A percentile compares a stretch with the other conserved stretches of the same genome.
Conservation (phyloP, 64 coral and sea anemone genomes). For the Astreopora myriophthalma region DNA sequence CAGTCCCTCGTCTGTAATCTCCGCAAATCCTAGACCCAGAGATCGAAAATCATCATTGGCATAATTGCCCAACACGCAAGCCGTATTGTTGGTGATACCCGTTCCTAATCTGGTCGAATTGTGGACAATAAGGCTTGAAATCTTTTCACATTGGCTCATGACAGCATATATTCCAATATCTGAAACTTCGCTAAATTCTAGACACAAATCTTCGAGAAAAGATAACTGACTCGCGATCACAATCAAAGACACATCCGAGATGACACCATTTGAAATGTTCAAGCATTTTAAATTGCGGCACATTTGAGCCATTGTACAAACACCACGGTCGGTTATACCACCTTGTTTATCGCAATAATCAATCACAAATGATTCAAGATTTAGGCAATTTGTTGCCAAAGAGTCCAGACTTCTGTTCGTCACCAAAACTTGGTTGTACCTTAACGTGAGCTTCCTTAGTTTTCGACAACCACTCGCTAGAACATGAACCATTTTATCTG, state of each 20-base stretch:
- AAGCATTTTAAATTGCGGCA: slow-evolving; percentile 79
- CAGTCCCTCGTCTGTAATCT: slow-evolving; percentile 85
- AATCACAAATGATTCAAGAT: slow-evolving; percentile 79
- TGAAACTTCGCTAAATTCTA: slow-evolving; percentile 88
- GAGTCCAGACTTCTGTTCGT: slow-evolving; percentile 74
- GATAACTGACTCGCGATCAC: slow-evolving; percentile 79
- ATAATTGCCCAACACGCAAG: slow-evolving; percentile 84
- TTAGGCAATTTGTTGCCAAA: slow-evolving; percentile 76
- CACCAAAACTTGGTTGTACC: slow-evolving; percentile 88
- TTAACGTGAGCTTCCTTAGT: slow-evolving; percentile 71
- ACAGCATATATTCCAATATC: slow-evolving; percentile 85
- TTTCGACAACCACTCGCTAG: slow-evolving; percentile 75
- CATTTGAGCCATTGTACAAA: slow-evolving; percentile 82
- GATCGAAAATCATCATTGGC: slow-evolving; percentile 80
- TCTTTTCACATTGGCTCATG: slow-evolving; percentile 80
- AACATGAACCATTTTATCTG: slow-evolving; percentile 82
- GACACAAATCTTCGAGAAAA: slow-evolving; percentile 76
- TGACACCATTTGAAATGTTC: slow-evolving; percentile 83
- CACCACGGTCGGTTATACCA: slow-evolving; percentile 83
- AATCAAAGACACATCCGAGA: slow-evolving; percentile 80
- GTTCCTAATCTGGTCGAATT: slow-evolving; percentile 73
- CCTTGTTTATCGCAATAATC: slow-evolving; percentile 89
- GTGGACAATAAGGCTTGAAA: slow-evolving; percentile 79
- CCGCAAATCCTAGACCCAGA: slow-evolving; percentile 84
- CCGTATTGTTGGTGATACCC: slow-evolving; percentile 83